Conservation (phyloP, 1,140 invertebrate species). For the Brachionus plicatilis region DNA sequence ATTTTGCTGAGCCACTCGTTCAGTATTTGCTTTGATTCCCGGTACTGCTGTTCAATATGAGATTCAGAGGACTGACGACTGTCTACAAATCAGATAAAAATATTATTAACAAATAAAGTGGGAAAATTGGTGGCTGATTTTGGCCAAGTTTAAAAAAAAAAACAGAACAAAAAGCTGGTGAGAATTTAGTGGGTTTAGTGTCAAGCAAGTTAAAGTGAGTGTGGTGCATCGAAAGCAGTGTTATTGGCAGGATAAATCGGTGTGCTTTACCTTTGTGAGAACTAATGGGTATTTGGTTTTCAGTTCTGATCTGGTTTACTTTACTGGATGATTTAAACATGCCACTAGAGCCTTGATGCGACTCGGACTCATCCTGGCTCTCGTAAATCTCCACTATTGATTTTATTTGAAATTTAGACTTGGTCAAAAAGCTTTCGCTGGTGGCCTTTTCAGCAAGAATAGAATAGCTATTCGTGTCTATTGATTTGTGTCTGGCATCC, state of each 20-base stretch:
- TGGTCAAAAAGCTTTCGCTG: background rate
- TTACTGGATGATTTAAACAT: background rate
- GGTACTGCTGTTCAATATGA: background rate
- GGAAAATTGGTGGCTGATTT: background rate
- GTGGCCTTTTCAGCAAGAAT: background rate
- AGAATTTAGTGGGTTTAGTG: background rate
- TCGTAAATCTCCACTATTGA: conserved; percentile 39
- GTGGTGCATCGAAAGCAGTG: background rate
- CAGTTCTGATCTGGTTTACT: background rate
- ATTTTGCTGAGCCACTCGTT: background rate
- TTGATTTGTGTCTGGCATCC: background rate
- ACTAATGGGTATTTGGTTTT: background rate
- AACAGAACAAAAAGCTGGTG: background rate
- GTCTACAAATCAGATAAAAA: background rate
- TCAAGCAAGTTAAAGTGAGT: background rate
- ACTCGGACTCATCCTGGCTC: background rate
- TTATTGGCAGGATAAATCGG: background rate
- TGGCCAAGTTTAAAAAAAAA: background rate
- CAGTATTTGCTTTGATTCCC: background rate
- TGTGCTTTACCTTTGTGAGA: background rate
- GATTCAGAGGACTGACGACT: background rate
- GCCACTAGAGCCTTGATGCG: background rate
- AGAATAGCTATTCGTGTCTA: background rate
- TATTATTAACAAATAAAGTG: background rate
- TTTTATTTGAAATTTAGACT: conserved; percentile 38